Evolutionary conservation across 1,140 invertebrate genomes (phyloP).

Genomic region (Drosophila pallidifrons): DNA sequence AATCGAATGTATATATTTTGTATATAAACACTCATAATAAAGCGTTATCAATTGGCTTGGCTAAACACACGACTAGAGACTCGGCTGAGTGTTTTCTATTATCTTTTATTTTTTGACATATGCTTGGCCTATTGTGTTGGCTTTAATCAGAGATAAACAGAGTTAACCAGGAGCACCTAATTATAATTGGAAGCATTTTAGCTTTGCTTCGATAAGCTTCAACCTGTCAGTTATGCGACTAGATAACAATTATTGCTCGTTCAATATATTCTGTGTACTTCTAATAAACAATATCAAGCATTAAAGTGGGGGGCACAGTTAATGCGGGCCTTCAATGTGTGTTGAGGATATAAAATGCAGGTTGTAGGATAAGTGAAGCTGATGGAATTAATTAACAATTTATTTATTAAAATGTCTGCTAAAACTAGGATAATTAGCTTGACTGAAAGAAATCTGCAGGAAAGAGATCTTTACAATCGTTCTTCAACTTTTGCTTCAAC

Average conservation of each 20-base stretch:
- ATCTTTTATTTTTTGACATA: constrained; percentile 14
- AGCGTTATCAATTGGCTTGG: constrained; percentile 25
- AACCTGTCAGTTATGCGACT: constrained; percentile 23
- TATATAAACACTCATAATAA: constrained; percentile 21
- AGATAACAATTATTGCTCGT: constrained; percentile 44
- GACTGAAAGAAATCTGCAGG: too few species aligned
- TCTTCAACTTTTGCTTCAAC: too few species aligned
- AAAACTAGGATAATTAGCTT: too few species aligned
- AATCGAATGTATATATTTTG: constrained; percentile 12
- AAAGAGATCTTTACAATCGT: too few species aligned
- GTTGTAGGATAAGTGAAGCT: not conserved
- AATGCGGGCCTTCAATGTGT: not conserved
- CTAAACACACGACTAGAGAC: not conserved
- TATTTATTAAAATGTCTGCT: too few species aligned
- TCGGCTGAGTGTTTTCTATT: not conserved
- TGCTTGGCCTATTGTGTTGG: constrained; percentile 32
- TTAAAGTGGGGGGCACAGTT: not conserved
- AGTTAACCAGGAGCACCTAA: constrained; percentile 54
- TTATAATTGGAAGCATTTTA: constrained; percentile 73
- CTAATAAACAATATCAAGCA: constrained; percentile 15
- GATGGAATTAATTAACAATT: too few species aligned
- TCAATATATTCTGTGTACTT: not conserved
- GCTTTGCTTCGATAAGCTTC: constrained; percentile 49
- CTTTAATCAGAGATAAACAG: constrained; percentile 46
- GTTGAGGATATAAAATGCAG: too few species aligned